phyloP scores from a whole-genome alignment of 2,113 vertebrate genomes.

The Brachionichthys hirsutus region DNA sequence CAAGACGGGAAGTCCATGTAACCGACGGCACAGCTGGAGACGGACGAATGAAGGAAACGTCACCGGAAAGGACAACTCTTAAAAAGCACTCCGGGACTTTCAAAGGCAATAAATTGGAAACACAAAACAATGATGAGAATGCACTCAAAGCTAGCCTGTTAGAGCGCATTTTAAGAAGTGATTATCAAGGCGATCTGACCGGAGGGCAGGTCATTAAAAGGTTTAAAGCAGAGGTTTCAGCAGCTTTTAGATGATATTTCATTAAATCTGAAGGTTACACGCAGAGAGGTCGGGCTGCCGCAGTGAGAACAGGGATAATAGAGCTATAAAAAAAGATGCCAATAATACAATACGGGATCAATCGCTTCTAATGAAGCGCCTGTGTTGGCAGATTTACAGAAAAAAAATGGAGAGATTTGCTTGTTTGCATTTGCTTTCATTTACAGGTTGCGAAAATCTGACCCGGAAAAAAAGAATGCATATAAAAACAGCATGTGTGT shows the following conservation, averaged over 20 bases:
- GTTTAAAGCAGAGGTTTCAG: slow-evolving; percentile 19
- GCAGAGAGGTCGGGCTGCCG: neutral
- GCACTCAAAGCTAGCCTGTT: slow-evolving; percentile 24
- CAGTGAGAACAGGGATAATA: neutral
- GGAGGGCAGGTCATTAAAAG: slow-evolving; percentile 40
- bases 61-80: neutral
- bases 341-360: neutral
- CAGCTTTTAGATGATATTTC: slow-evolving; percentile 13
- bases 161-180: slow-evolving; percentile 23
- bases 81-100: too few relatives aligned
- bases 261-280: slow-evolving; percentile 19
- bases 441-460: neutral
- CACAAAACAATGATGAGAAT: slow-evolving; percentile 21
- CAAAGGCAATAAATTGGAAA: slow-evolving; percentile 11
- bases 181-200: slow-evolving; percentile 20
- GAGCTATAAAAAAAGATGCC: slow-evolving; percentile 12
- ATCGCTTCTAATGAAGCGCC: neutral
- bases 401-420: neutral
- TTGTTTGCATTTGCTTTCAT: slow-evolving; percentile 4
- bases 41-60: slow-evolving; percentile 20
- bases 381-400: slow-evolving; percentile 6
- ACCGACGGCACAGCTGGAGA: slow-evolving; percentile 67
- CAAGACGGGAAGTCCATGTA: slow-evolving; percentile 68
- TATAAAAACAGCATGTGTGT: neutral
- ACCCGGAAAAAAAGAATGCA: neutral